These are phyloP conservation scores for Latrodectus hesperus DNA, from an alignment of 2,888 invertebrate genomes.

Conservation along the genomic window DNA sequence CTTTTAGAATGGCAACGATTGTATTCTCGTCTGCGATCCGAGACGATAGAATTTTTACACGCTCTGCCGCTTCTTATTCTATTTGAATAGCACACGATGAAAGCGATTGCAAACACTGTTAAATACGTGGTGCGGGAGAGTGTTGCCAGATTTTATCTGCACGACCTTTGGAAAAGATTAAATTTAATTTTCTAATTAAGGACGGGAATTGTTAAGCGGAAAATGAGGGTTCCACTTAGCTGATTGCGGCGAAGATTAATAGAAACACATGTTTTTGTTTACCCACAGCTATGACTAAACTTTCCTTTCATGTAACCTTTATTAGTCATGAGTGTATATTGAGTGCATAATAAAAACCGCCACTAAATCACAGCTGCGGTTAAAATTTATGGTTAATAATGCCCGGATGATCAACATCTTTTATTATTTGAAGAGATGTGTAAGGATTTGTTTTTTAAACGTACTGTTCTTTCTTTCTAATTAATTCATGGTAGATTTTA, in stretches of 20 bases:
- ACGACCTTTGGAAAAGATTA: conserved; percentile 2
- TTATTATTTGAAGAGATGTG: too few species aligned
- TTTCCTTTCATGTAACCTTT: neutral
- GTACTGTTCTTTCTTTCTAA: too few species aligned
- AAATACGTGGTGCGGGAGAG: neutral
- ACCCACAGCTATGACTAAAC: neutral
- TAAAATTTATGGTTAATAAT: too few species aligned
- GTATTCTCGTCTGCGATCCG: neutral
- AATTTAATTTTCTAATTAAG: neutral
- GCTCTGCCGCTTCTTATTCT: neutral
- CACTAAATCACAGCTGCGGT: too few species aligned
- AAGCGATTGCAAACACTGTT: neutral
- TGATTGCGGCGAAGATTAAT: neutral
- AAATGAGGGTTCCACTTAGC: neutral
- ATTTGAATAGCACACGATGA: too few species aligned
- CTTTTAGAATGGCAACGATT: neutral
- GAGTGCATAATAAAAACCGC: too few species aligned
- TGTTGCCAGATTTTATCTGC: neutral
- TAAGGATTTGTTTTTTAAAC: too few species aligned
- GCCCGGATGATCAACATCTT: too few species aligned
- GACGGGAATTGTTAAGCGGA: neutral
- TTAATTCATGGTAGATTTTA: too few species aligned
- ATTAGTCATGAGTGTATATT: neutral
- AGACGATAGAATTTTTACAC: neutral
- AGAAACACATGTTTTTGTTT: neutral